phyloP scores from a whole-genome alignment of 2,797 vertebrate genomes.

The Falco cherrug region DNA sequence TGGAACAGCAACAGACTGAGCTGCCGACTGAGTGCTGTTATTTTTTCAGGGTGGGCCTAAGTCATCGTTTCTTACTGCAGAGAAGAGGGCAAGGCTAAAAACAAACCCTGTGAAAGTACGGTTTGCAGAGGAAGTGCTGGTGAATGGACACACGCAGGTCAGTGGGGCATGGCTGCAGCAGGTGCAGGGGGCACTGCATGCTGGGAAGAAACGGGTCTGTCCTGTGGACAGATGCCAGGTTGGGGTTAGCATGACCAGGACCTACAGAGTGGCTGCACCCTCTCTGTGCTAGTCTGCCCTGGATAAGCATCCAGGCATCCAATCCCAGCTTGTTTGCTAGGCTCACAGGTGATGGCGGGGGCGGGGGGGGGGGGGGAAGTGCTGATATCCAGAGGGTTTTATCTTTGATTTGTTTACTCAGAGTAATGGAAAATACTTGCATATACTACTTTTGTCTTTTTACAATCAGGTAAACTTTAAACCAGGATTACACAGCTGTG shows the following conservation, averaged over 20 bases:
- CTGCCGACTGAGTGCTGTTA: neutral
- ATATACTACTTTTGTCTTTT: neutral
- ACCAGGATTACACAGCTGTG: neutral
- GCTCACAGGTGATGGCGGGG: too few species aligned
- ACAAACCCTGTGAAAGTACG: slow-evolving; percentile 95
- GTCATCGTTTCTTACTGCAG: slow-evolving; percentile 94
- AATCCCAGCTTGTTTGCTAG: neutral
- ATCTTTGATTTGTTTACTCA: neutral
- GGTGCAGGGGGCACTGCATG: accelerated
- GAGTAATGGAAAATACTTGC: neutral
- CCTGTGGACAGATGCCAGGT: accelerated
- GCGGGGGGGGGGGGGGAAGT: too few species aligned
- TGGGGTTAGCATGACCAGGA: neutral
- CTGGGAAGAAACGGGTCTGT: neutral
- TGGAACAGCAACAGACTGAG: neutral
- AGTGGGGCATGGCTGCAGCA: neutral
- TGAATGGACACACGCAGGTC: slow-evolving; percentile 93
- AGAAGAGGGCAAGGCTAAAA: slow-evolving; percentile 92
- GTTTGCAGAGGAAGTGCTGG: slow-evolving; percentile 94
- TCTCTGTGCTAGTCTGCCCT: neutral
- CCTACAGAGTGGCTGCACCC: neutral
- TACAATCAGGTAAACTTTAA: neutral
- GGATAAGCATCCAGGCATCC: neutral
- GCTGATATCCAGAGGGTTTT: neutral
- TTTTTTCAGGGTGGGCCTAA: slow-evolving; percentile 87